Percentiles rank a stretch among this genome's conserved stretches.
phyloP scores from a whole-genome alignment of 2,888 invertebrate species.

The Galeopsomyia nigrocyanea region DNA sequence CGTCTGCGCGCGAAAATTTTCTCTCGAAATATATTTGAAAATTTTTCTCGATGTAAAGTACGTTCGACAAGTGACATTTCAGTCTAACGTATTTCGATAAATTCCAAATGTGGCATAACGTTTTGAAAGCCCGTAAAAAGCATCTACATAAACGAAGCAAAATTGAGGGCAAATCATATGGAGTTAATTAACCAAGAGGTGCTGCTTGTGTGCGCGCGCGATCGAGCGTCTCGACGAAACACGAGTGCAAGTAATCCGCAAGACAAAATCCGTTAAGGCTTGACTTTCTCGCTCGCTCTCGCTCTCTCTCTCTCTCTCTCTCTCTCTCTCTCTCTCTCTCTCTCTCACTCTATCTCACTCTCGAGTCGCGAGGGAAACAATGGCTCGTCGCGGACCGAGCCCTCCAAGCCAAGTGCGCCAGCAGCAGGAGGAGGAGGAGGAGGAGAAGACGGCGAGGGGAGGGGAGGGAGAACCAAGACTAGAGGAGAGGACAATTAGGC shows the following conservation, averaged over 20 bases:
- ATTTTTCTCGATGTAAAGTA: too few species aligned
- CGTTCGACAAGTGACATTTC: not conserved
- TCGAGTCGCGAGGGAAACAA: slow-evolving; percentile 60
- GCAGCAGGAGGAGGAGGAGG: slow-evolving; percentile 21
- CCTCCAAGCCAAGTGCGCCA: slow-evolving; percentile 47
- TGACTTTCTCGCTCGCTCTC: slow-evolving; percentile 57
- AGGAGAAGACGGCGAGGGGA: slow-evolving; percentile 51
- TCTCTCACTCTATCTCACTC: slow-evolving; percentile 7
- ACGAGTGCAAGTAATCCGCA: slow-evolving; percentile 60
- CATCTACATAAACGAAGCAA: not conserved
- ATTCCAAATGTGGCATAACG: not conserved
- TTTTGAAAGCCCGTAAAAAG: not conserved
- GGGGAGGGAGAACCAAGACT: slow-evolving; percentile 6
- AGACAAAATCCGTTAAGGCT: slow-evolving; percentile 67
- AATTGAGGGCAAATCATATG: slow-evolving; percentile 7
- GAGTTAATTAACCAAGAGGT: slow-evolving; percentile 33
- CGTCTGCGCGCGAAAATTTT: too few species aligned
- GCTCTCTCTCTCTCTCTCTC: slow-evolving; percentile 14
- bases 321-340: slow-evolving; percentile 49
- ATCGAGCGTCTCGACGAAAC: slow-evolving; percentile 53
- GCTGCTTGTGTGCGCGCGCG: slow-evolving; percentile 9
- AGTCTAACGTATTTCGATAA: not conserved
- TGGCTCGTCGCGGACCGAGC: slow-evolving; percentile 54
- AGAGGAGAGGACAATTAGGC: slow-evolving; percentile 57
- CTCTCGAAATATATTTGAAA: too few species aligned